Evolutionary conservation across 2,113 vertebrate genomes (phyloP).

Genomic region (Euleptes europaea): DNA sequence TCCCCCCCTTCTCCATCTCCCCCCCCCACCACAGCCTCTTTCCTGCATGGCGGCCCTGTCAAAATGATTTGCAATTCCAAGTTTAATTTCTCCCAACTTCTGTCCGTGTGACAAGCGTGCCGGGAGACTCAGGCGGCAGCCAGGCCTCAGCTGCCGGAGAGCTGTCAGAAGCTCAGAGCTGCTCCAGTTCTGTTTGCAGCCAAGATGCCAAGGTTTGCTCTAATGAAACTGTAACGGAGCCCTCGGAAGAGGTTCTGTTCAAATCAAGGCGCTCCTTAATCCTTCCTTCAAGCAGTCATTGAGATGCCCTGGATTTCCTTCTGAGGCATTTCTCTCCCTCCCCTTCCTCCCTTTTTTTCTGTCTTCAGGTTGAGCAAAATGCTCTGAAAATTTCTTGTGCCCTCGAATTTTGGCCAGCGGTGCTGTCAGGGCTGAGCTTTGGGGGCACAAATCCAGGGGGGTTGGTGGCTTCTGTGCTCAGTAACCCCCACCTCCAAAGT

Average conservation of each 20-base stretch:
- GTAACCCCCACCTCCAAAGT: no score
- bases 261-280: background rate
- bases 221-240: background rate
- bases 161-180: background rate
- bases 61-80: background rate
- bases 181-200: background rate
- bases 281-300: background rate
- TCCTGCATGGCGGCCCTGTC: background rate
- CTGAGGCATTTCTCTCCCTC: background rate
- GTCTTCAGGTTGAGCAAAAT: background rate
- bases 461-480: no score
- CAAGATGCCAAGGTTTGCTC: slow-evolving; percentile 9
- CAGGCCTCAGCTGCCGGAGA: background rate
- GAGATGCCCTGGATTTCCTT: background rate
- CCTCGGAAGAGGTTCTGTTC: background rate
- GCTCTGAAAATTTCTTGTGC: no score
- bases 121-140: background rate
- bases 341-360: background rate
- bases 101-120: background rate
- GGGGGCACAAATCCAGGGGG: no score
- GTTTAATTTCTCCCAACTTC: fast-evolving
- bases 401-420: background rate
- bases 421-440: no score
- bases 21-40: background rate
- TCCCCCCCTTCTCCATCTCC: background rate